Evolutionary conservation across 1,140 invertebrate species (phyloP).

Genomic region (Papilio polyxenes): DNA sequence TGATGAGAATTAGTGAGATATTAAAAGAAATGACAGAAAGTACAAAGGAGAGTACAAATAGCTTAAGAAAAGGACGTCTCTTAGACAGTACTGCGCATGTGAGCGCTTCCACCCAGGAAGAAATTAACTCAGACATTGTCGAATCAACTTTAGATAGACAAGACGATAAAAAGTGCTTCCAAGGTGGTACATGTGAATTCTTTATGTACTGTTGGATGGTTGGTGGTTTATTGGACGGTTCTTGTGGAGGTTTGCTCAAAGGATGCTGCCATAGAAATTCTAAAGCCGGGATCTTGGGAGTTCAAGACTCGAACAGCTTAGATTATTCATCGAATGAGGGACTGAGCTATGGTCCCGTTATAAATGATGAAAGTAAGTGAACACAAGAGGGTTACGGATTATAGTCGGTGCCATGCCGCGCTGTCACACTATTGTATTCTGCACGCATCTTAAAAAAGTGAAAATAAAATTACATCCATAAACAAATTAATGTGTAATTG

Average conservation of each 20-base stretch:
- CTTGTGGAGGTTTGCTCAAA: conserved; percentile 91
- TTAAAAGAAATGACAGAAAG: conserved; percentile 61
- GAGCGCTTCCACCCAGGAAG: conserved; percentile 47
- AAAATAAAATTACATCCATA: neutral
- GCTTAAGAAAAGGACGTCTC: conserved; percentile 63
- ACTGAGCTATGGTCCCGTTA: conserved; percentile 84
- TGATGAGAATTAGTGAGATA: conserved; percentile 66
- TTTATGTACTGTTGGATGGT: conserved; percentile 96
- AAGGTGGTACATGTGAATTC: conserved; percentile 93
- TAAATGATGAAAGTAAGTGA: conserved; percentile 88
- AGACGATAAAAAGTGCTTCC: conserved; percentile 80
- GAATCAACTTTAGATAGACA: conserved; percentile 65
- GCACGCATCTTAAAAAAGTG: neutral
- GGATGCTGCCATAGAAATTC: conserved; percentile 92
- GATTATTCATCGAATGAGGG: conserved; percentile 64
- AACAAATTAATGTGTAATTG: no score
- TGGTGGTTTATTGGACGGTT: conserved; percentile 91
- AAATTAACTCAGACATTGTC: conserved; percentile 53
- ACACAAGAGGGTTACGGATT: conserved; percentile 12
- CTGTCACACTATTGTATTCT: conserved; percentile 51
- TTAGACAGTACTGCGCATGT: conserved; percentile 49
- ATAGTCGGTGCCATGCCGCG: neutral
- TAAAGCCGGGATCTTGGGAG: conserved; percentile 86
- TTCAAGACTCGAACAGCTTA: conserved; percentile 77
- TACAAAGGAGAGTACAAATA: conserved; percentile 52